Evolutionary conservation across 2,113 vertebrate genomes (phyloP), one percentile per base, ranked within the genome.

Genomic region (Pachypanchax playfairii): DNA sequence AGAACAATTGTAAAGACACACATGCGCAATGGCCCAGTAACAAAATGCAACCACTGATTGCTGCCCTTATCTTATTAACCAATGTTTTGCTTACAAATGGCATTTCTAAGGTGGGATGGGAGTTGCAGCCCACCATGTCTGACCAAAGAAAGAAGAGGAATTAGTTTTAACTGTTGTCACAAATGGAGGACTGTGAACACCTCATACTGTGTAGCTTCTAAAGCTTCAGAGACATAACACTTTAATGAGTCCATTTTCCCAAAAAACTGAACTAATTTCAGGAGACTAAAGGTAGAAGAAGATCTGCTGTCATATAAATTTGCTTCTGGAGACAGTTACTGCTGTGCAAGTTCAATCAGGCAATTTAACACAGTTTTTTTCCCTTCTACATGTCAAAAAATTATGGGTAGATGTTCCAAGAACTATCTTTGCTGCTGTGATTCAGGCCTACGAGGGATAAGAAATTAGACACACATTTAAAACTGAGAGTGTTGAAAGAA

Each of bases 171-270:
- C 28, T 53, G 20, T 8, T 35, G 47, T 26, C 50, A 41, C 58
- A 74, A 54, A 26, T 17, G 47, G 62, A 49, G 75, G 25, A n/a
- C n/a, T 68, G 61, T 57, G 49, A 76, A 68, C 21, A 42, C 4
- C 18, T 35, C 26, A 20, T 53, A n/a, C 49, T 47, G 63, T 2
- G 0, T 63, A 42, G 6, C 7, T 33, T 53, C 12, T 42, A 50
- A 41, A 71, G 44, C 77, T 59, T 55, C 49, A 70, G 41, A 80
- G 28, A 18, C 29, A 36, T 26, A 29, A 39, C 42, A 22, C 69
- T 54, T 49, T 82, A 85, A 84, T 73, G 59, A 84, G 69, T 49
- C 39, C 3, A 72, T 77, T 80, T 67, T 56, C 25, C 41, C 44
- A 84, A 81, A 79, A 38, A 38, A 57, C 42, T 50, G 39, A 56